A percentile compares a stretch with the other conserved stretches of the same genome.
phyloP scores from a whole-genome alignment of 1,140 invertebrate species.

The Chelonus insularis region DNA sequence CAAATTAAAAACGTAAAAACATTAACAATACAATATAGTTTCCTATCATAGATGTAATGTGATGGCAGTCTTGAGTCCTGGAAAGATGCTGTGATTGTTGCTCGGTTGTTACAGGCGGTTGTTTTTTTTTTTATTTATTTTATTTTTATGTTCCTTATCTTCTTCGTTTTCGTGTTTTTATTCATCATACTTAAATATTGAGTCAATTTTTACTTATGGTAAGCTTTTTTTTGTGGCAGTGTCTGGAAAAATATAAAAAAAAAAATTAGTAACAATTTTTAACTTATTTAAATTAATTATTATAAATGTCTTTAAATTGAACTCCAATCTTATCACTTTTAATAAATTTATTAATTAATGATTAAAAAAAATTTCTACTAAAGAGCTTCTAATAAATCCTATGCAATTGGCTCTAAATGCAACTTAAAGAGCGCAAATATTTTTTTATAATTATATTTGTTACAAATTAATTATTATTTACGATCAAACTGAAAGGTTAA shows the following conservation, averaged over 20 bases:
- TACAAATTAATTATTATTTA: too few species aligned
- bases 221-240: conserved; percentile 54
- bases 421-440: neutral
- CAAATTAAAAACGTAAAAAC: conserved; percentile 59
- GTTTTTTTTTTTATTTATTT: conserved; percentile 26
- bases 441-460: neutral
- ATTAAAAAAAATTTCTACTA: too few species aligned
- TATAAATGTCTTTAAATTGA: too few species aligned
- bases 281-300: too few species aligned
- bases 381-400: conserved; percentile 6
- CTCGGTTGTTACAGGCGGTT: conserved; percentile 29
- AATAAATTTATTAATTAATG: too few species aligned
- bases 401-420: neutral
- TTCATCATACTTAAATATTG: conserved; percentile 34
- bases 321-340: too few species aligned
- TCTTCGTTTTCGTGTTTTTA: conserved; percentile 23
- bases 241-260: conserved; percentile 42
- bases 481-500: neutral
- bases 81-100: conserved; percentile 56
- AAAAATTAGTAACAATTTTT: too few species aligned
- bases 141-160: conserved; percentile 28
- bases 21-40: conserved; percentile 54
- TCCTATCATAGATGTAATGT: conserved; percentile 53
- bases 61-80: conserved; percentile 58
- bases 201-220: conserved; percentile 46